Conservation (phyloP, 2,797 vertebrate genomes). For the Micrastur ruficollis region DNA sequence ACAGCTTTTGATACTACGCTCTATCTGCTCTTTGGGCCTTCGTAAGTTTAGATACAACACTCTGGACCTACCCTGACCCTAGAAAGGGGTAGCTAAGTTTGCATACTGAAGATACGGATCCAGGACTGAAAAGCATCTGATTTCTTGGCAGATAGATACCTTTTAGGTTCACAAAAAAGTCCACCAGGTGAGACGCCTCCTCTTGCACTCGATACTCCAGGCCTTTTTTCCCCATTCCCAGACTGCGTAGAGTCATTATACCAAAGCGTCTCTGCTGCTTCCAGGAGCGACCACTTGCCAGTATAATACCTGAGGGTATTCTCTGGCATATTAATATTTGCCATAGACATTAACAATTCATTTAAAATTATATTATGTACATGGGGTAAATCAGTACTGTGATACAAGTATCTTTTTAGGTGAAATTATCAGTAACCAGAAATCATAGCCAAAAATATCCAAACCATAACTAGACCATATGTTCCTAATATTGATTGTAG, state of each 20-base stretch:
- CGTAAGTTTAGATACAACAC: background rate
- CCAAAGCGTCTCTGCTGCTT: slow-evolving; percentile 64
- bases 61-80: background rate
- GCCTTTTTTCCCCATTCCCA: slow-evolving; percentile 69
- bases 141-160: slow-evolving; percentile 14
- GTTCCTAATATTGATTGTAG: background rate
- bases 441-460: background rate
- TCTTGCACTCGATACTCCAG: slow-evolving; percentile 64
- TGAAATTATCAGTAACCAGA: background rate
- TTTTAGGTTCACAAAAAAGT: slow-evolving; percentile 47
- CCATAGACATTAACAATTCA: background rate
- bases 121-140: background rate
- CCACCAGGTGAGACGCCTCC: slow-evolving; percentile 58
- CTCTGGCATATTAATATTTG: background rate
- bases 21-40: background rate
- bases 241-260: slow-evolving; percentile 46
- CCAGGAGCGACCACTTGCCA: slow-evolving; percentile 56
- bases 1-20: background rate
- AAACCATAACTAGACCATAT: background rate
- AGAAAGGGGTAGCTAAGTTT: background rate
- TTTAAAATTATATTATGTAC: background rate
- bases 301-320: slow-evolving; percentile 40
- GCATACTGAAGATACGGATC: background rate
- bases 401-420: background rate
- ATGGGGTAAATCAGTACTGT: background rate